Percentiles rank a stretch among this genome's conserved stretches.
Conservation (phyloP, 2,797 vertebrate genomes). For the Hippocampus kuda region DNA sequence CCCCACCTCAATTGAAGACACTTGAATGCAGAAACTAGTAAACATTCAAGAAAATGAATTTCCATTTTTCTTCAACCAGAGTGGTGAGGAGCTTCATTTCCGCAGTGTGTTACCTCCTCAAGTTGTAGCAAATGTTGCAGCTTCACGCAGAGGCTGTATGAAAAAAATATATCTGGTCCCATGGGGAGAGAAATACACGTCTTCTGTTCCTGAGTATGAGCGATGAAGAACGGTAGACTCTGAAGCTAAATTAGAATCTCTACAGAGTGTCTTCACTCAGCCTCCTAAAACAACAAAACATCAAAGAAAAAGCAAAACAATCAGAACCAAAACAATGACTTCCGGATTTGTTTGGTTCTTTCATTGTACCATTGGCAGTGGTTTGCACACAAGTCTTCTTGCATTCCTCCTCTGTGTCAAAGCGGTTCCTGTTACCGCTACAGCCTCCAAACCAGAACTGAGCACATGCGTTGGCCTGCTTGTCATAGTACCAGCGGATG, state of each 20-base stretch:
- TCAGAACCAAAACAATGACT: slow-evolving; percentile 14
- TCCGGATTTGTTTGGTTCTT: not conserved
- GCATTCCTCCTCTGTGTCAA: slow-evolving; percentile 77
- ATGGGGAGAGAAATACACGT: not conserved
- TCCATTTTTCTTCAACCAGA: slow-evolving; percentile 3
- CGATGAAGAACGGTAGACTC: slow-evolving; percentile 14
- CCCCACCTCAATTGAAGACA: slow-evolving; percentile 4
- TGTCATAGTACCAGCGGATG: slow-evolving; percentile 81
- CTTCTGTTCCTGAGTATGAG: slow-evolving; percentile 42
- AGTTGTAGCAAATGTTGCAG: not conserved
- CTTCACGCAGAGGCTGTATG: slow-evolving; percentile 2
- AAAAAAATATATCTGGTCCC: slow-evolving; percentile 5
- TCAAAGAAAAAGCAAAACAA: slow-evolving; percentile 11
- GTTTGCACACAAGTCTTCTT: slow-evolving; percentile 67
- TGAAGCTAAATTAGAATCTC: slow-evolving; percentile 19
- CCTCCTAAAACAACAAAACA: slow-evolving; percentile 28
- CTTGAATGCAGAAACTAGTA: slow-evolving; percentile 21
- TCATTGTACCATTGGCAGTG: slow-evolving; percentile 48
- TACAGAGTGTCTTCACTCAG: slow-evolving; percentile 38
- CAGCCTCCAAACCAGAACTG: slow-evolving; percentile 85
- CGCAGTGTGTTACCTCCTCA: slow-evolving; percentile 11
- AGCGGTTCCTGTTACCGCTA: slow-evolving; percentile 75
- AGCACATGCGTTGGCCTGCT: slow-evolving; percentile 77
- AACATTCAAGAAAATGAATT: not conserved
- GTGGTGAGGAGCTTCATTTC: not conserved